Evolutionary conservation across 2,888 invertebrate genomes (phyloP).

Genomic region (Hydraecia micacea): DNA sequence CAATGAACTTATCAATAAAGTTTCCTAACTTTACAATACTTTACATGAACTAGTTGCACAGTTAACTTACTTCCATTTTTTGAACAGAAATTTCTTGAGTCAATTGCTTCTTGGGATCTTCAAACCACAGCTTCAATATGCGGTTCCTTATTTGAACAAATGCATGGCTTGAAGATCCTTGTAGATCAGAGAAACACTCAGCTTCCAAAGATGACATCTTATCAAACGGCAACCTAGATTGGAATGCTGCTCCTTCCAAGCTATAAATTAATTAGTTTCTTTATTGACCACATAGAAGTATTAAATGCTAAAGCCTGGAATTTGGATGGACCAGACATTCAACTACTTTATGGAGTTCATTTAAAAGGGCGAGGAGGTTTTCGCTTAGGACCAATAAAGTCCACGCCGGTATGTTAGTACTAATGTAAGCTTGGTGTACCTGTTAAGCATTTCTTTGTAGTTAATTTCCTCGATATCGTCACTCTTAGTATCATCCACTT

Average conservation of each 20-base stretch:
- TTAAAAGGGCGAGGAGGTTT: neutral
- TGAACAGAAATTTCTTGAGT: slow-evolving; percentile 95
- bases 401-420: neutral
- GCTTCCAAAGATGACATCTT: slow-evolving; percentile 98
- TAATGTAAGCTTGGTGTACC: slow-evolving; percentile 39
- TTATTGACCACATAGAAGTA: neutral
- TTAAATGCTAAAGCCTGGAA: too few species aligned
- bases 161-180: slow-evolving; percentile 95
- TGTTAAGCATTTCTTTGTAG: slow-evolving; percentile 68
- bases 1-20: neutral
- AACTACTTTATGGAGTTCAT: neutral
- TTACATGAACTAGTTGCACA: slow-evolving; percentile 5
- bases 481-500: slow-evolving; percentile 91
- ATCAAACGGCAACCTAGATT: slow-evolving; percentile 97
- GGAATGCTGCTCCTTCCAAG: slow-evolving; percentile 97
- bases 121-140: slow-evolving; percentile 98
- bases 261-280: slow-evolving; percentile 78
- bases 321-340: neutral
- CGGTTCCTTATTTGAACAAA: slow-evolving; percentile 98
- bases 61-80: slow-evolving; percentile 91
- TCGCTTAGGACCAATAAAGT: neutral
- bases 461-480: slow-evolving; percentile 92
- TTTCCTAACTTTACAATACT: neutral
- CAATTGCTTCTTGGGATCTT: slow-evolving; percentile 97
- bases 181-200: slow-evolving; percentile 97